phyloP scores from a whole-genome alignment of 2,797 vertebrate genomes.

The Dipus sagitta region DNA sequence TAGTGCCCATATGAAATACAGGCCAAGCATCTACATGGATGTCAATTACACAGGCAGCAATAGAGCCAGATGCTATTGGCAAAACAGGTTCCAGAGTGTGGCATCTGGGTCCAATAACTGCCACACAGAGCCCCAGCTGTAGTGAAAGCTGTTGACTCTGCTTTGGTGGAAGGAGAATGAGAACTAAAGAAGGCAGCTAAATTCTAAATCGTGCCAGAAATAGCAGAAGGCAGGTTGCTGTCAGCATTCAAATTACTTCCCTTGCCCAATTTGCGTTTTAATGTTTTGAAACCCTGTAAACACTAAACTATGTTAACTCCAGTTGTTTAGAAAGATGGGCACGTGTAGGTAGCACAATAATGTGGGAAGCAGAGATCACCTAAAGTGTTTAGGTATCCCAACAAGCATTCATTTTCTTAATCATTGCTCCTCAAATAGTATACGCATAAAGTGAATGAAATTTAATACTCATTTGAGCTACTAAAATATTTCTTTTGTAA shows the following conservation, averaged over 20 bases:
- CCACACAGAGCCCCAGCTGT: conserved; percentile 84
- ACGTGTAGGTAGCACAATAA: conserved; percentile 16
- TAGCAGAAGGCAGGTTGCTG: conserved; percentile 82
- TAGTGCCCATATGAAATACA: conserved; percentile 57
- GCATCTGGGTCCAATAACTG: conserved; percentile 85
- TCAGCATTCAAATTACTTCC: conserved; percentile 79
- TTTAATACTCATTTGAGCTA: neutral
- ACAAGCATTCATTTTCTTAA: neutral
- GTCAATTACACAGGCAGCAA: conserved; percentile 68
- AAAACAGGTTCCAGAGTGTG: conserved; percentile 81
- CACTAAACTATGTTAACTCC: conserved; percentile 71
- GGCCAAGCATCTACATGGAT: conserved; percentile 60
- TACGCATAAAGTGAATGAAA: neutral
- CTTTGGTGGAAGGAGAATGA: conserved; percentile 79
- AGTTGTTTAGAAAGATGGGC: conserved; percentile 70
- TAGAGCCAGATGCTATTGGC: conserved; percentile 82
- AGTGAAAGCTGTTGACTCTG: conserved; percentile 85
- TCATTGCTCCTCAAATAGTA: conserved; percentile 13
- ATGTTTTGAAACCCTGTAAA: conserved; percentile 77
- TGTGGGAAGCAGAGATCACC: neutral
- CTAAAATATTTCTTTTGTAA: conserved; percentile 8
- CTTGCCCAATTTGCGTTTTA: conserved; percentile 79
- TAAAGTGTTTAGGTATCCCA: neutral
- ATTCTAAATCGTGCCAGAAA: conserved; percentile 79
- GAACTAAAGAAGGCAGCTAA: conserved; percentile 78